Evolutionary conservation across 2,888 invertebrate species (phyloP), one percentile per base, ranked within the genome.

Genomic region (Morpho achilles): DNA sequence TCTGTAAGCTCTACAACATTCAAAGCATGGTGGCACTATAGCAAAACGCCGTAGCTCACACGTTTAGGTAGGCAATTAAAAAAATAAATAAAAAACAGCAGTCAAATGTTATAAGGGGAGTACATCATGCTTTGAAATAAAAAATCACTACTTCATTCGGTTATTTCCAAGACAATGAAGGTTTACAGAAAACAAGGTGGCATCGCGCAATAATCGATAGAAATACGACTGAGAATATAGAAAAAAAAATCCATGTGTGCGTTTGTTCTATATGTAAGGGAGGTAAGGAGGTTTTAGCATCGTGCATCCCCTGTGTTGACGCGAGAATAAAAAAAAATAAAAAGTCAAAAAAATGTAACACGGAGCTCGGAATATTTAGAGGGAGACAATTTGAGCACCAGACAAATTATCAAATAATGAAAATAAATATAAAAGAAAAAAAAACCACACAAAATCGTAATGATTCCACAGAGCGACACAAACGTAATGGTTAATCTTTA

Each of bases 251-350:
- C 58, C 60, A 59, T 59, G 58, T 68, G 74, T 74, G 73, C 74
- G 73, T 69, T 75, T 72, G 67, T 69, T 32, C 66, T 67, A 77
- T 62, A 71, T 70, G 68, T 76, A 75, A 79, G 81, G 84, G 84
- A 85, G 83, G 75, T 79, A 81, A 32, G 85, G 82, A 82, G 82
- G 76, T 79, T 77, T 74, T 82, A 89, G 90, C 88, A 90, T 84
- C 90, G 90, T 90, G 90, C 90, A 90, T 90, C 90, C 90, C 90
- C 90, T 84, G 85, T 80, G 79, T 82, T 79, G 85, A 82, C 89
- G 88, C 88, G 88, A 85, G 78, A 80, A 72, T 67, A 74, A 76
- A 70, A 74, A 74, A 16, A 76, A 74, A 23, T 23, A 76, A 75
- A 74, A 74, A 73, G 67, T 70, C 73, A 75, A 76, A 75, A 77